A percentile compares a stretch with the other conserved stretches of the same genome.
These are phyloP conservation scores for Drosophila pandora DNA, from an alignment of 1,140 invertebrate genomes.

Conservation along the genomic window DNA sequence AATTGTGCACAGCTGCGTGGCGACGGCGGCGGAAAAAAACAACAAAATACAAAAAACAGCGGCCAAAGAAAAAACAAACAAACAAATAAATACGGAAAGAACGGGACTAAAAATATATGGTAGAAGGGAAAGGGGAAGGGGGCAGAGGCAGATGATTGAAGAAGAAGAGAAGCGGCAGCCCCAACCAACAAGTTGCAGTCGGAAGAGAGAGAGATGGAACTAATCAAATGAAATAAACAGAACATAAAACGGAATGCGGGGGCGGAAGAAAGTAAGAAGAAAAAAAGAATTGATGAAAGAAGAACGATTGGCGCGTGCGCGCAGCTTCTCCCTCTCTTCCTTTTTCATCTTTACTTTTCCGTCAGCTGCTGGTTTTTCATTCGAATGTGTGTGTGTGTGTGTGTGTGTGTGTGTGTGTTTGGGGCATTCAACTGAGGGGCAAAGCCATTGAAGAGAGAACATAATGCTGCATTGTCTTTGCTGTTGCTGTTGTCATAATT, in stretches of 20 bases:
- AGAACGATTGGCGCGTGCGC: constrained; percentile 63
- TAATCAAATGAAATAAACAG: constrained; percentile 13
- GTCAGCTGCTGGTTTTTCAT: constrained; percentile 47
- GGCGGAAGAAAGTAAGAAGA: constrained; percentile 13
- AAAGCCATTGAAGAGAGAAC: constrained; percentile 26
- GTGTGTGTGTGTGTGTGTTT: constrained; percentile 8
- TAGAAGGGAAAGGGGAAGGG: background rate
- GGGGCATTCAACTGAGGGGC: constrained; percentile 52
- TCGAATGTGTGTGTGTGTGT: constrained; percentile 7
- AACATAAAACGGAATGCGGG: constrained; percentile 6
- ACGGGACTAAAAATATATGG: background rate
- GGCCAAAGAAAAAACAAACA: constrained; percentile 4
- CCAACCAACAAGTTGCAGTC: constrained; percentile 43
- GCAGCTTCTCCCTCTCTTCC: constrained; percentile 19
- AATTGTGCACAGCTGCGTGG: constrained; percentile 76
- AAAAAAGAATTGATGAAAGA: background rate
- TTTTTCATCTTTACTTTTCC: constrained; percentile 21
- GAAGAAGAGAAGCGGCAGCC: constrained; percentile 4
- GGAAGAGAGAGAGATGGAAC: constrained; percentile 8
- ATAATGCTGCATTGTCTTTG: constrained; percentile 52
- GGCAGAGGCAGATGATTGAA: constrained; percentile 4
- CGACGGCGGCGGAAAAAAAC: constrained; percentile 14
- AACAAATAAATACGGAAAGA: background rate
- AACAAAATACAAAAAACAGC: constrained; percentile 21
- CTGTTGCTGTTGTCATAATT: constrained; percentile 56